A percentile compares a stretch with the other conserved stretches of the same genome.
These are phyloP conservation scores for Scophthalmus maximus DNA, from an alignment of 2,113 vertebrate genomes.

Conservation along the genomic window DNA sequence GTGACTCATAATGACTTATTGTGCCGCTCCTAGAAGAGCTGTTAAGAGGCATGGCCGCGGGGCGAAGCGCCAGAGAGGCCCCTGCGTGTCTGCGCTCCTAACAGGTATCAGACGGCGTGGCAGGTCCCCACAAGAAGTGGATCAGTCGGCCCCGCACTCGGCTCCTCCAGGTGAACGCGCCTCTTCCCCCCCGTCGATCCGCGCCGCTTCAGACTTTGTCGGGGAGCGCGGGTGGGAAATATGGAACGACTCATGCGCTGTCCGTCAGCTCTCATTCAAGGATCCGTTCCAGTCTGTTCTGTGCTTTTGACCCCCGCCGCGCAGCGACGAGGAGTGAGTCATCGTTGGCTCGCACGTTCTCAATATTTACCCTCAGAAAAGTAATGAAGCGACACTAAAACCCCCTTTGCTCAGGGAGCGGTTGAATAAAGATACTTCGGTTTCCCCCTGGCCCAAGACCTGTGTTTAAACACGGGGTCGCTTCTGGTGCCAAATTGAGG, in stretches of 20 bases:
- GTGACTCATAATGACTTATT: conserved; percentile 75
- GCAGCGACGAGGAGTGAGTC: conserved; percentile 30
- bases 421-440: conserved; percentile 40
- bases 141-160: conserved; percentile 68
- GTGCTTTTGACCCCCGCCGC: conserved; percentile 38
- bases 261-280: conserved; percentile 47
- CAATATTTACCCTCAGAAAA: conserved; percentile 46
- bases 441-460: conserved; percentile 16
- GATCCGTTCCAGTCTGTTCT: not conserved
- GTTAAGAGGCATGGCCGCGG: conserved; percentile 49
- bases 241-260: conserved; percentile 41
- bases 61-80: conserved; percentile 54
- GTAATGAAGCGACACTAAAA: conserved; percentile 58
- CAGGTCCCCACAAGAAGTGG: conserved; percentile 80
- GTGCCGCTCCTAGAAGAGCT: conserved; percentile 32
- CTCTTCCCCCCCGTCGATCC: conserved; percentile 24
- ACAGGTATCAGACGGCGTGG: conserved; percentile 76
- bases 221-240: conserved; percentile 44
- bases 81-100: conserved; percentile 66
- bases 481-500: conserved; percentile 48
- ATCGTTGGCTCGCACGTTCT: conserved; percentile 22
- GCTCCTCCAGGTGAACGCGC: conserved; percentile 72
- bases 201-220: conserved; percentile 18
- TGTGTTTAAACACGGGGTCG: conserved; percentile 35
- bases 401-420: conserved; percentile 19